Percentiles rank a stretch among this genome's conserved stretches.
These are phyloP conservation scores for Acromyrmex heyeri DNA, from an alignment of 1,140 invertebrate genomes.

Conservation along the genomic window DNA sequence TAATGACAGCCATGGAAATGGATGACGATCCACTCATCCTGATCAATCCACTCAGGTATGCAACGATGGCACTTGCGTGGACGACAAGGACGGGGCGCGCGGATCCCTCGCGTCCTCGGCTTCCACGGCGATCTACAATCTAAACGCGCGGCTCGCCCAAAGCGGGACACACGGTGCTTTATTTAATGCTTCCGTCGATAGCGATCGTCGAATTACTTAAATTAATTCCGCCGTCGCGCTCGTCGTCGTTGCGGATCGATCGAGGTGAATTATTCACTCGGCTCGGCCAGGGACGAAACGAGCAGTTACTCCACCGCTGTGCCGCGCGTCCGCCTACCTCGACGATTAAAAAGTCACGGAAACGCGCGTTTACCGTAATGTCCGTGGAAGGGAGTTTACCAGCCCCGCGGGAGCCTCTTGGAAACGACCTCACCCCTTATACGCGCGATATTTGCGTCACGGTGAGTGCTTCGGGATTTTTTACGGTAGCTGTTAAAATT, in stretches of 20 bases:
- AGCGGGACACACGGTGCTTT: constrained; percentile 72
- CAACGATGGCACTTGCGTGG: constrained; percentile 78
- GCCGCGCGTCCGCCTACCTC: constrained; percentile 4
- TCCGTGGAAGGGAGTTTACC: constrained; percentile 64
- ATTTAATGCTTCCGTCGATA: constrained; percentile 81
- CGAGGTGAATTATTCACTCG: constrained; percentile 68
- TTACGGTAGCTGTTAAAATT: not conserved
- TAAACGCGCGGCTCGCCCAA: constrained; percentile 67
- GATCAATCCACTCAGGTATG: constrained; percentile 82
- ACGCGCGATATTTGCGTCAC: constrained; percentile 41
- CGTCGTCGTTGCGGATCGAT: constrained; percentile 65
- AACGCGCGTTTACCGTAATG: constrained; percentile 65
- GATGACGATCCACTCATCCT: constrained; percentile 76
- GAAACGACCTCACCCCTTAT: constrained; percentile 73
- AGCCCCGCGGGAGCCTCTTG: constrained; percentile 69
- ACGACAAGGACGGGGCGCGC: constrained; percentile 4
- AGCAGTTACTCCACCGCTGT: constrained; percentile 23
- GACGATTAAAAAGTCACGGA: constrained; percentile 60
- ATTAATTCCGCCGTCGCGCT: constrained; percentile 71
- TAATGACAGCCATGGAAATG: constrained; percentile 73
- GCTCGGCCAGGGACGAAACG: constrained; percentile 44
- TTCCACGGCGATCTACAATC: constrained; percentile 74
- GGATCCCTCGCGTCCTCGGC: not conserved
- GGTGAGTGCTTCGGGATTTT: not conserved
- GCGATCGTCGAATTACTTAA: constrained; percentile 78